These are phyloP conservation scores for Mobula hypostoma DNA, from an alignment of 2,113 vertebrate species.

Conservation along the genomic window DNA sequence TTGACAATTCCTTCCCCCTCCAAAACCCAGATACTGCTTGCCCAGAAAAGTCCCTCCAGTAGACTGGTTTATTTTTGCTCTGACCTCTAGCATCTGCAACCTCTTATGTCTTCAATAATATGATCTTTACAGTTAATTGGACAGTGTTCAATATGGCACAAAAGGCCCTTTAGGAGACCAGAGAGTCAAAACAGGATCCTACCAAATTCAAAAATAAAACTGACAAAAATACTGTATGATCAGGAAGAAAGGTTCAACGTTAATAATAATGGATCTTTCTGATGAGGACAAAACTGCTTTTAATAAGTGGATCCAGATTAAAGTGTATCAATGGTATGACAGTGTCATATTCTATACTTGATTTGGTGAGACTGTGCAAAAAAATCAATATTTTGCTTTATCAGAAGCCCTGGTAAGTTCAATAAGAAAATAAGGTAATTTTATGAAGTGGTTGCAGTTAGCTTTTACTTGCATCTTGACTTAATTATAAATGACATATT, in stretches of 20 bases:
- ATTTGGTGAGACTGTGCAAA: not conserved
- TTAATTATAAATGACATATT: not conserved
- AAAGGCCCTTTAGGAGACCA: not conserved
- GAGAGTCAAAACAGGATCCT: not conserved
- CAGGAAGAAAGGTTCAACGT: not conserved
- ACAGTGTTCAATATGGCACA: not conserved
- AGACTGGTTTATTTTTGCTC: too few species aligned
- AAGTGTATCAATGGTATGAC: not conserved
- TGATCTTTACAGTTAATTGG: not conserved
- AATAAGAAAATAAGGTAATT: slow-evolving; percentile 18
- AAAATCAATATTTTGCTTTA: slow-evolving; percentile 41
- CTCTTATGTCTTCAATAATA: not conserved
- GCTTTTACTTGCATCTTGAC: not conserved
- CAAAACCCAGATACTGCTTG: too few species aligned
- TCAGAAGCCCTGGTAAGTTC: slow-evolving; percentile 9
- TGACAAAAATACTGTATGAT: not conserved
- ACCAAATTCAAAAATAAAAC: slow-evolving; percentile 1
- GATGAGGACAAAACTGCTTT: not conserved
- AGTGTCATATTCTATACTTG: not conserved
- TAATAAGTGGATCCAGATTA: not conserved
- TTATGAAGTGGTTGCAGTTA: not conserved
- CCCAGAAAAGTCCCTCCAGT: too few species aligned
- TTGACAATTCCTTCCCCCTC: too few species aligned
- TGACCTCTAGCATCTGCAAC: too few species aligned
- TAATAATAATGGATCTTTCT: not conserved